phyloP scores from a whole-genome alignment of 2,888 invertebrate species.

The Homarus gammarus region DNA sequence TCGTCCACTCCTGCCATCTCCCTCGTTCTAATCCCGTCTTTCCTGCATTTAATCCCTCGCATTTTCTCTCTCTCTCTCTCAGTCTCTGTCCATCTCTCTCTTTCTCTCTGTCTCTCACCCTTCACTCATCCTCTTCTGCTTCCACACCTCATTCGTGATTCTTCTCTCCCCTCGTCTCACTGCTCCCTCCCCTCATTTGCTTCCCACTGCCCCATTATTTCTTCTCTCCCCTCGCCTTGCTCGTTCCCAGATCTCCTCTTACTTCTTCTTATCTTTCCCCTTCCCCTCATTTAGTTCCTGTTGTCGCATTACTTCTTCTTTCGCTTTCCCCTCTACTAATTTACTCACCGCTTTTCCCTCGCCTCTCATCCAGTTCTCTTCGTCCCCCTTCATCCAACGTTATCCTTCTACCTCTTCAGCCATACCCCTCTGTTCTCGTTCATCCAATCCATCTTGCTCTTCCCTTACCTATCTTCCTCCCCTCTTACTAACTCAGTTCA shows the following conservation, averaged over 20 bases:
- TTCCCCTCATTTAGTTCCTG: constrained; percentile 33
- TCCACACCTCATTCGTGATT: too few relatives aligned
- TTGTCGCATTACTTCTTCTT: constrained; percentile 3
- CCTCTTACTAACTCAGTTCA: background rate
- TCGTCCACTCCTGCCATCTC: constrained; percentile 11
- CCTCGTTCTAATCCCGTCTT: constrained; percentile 26
- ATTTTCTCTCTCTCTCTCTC: constrained; percentile 9
- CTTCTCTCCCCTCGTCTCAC: constrained; percentile 16
- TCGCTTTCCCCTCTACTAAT: background rate
- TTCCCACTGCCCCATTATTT: constrained; percentile 21
- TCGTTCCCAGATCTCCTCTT: constrained; percentile 33
- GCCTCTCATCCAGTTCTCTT: background rate
- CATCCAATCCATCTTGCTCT: background rate
- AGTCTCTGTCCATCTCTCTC: constrained; percentile 17
- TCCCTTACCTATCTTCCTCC: too few relatives aligned
- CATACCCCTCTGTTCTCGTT: background rate
- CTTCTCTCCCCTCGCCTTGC: constrained; percentile 30
- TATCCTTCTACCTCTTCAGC: background rate
- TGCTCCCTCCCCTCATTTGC: constrained; percentile 20
- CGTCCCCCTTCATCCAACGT: constrained; percentile 3
- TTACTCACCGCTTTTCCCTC: background rate
- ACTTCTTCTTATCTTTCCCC: constrained; percentile 37
- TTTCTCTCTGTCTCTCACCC: constrained; percentile 17
- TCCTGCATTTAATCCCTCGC: background rate
- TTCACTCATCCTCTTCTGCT: too few relatives aligned